Evolutionary conservation across 1,140 invertebrate species (phyloP).

Genomic region (Rhopalosiphum padi): DNA sequence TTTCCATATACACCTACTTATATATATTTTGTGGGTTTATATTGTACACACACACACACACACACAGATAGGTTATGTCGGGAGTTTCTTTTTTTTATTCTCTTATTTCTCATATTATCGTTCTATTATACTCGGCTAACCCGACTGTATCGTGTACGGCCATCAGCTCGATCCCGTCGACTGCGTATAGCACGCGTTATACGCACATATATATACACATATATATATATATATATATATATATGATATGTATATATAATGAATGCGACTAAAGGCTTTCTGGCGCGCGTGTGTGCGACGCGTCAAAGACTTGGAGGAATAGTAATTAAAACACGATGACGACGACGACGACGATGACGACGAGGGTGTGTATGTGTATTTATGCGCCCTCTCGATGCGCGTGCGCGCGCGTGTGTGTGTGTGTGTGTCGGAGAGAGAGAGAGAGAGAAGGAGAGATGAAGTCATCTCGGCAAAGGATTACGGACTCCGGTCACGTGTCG

Average conservation of each 20-base stretch:
- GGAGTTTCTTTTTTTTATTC: background rate
- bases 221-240: too few relatives aligned
- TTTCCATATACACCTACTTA: background rate
- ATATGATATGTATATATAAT: background rate
- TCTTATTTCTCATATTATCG: background rate
- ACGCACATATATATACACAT: too few relatives aligned
- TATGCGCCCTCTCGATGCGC: background rate
- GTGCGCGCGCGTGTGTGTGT: background rate
- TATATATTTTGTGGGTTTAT: background rate
- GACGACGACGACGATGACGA: background rate
- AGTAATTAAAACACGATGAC: constrained; percentile 51
- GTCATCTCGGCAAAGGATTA: constrained; percentile 56
- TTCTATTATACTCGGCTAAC: background rate
- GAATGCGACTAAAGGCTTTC: background rate
- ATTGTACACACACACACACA: too few relatives aligned
- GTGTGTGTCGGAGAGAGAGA: background rate
- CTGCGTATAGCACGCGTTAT: background rate
- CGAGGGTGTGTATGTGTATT: constrained; percentile 24
- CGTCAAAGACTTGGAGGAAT: constrained; percentile 31
- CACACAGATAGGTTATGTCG: background rate
- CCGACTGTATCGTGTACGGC: too few relatives aligned
- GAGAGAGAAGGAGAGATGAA: background rate
- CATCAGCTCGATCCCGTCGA: background rate
- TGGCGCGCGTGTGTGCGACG: background rate
- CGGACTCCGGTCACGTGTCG: constrained; percentile 51